Conservation (phyloP, 1,140 invertebrate genomes). For the Mactra quadrangularis region DNA sequence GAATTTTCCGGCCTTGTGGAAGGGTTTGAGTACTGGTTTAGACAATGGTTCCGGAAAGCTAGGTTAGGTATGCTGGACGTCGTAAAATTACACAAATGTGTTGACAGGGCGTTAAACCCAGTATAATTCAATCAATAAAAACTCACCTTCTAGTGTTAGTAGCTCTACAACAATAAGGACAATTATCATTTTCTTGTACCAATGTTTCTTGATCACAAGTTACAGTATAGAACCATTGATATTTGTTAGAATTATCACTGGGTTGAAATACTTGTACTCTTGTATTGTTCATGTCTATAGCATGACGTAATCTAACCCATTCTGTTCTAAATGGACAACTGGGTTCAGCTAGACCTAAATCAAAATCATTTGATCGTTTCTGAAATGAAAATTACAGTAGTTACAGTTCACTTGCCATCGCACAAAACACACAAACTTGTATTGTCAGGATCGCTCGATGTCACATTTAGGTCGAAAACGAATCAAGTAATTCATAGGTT, state of each 20-base stretch:
- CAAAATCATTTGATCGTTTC: conserved; percentile 61
- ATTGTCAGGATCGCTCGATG: too few relatives aligned
- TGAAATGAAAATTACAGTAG: conserved; percentile 39
- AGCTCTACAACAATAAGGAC: conserved; percentile 71
- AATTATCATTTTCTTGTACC: conserved; percentile 37
- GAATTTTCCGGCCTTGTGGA: too few relatives aligned
- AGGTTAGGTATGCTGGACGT: too few relatives aligned
- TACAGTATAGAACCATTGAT: conserved; percentile 78
- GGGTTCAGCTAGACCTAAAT: conserved; percentile 54
- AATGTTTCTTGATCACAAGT: conserved; percentile 68
- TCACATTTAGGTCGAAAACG: too few relatives aligned
- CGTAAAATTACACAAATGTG: too few relatives aligned
- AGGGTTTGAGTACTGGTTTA: too few relatives aligned
- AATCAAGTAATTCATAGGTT: too few relatives aligned
- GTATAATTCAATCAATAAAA: too few relatives aligned
- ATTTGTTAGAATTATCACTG: conserved; percentile 47
- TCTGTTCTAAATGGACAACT: conserved; percentile 73
- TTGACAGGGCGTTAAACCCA: too few relatives aligned
- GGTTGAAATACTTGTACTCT: conserved; percentile 76
- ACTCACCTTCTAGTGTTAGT: conserved; percentile 70
- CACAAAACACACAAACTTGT: too few relatives aligned
- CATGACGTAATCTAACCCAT: conserved; percentile 69
- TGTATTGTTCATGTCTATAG: conserved; percentile 74
- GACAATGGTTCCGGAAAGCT: too few relatives aligned
- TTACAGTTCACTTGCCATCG: too few relatives aligned